Conservation (phyloP, 2,113 vertebrate species). For the Dendrocopos noguchii region DNA sequence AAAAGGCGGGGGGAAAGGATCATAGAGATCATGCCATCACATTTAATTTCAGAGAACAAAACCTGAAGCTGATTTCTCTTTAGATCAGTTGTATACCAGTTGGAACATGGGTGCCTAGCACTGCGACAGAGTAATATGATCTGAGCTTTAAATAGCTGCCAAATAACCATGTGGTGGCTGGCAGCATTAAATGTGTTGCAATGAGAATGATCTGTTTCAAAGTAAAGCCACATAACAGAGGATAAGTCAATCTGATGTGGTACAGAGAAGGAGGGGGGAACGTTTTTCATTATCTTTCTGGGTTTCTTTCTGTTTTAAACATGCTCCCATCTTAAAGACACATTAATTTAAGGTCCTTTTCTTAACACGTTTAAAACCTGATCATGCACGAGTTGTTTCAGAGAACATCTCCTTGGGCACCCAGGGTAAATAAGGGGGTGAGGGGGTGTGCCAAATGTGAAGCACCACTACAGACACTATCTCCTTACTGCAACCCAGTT, state of each 20-base stretch:
- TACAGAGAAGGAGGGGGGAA: slow-evolving; percentile 9
- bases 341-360: not conserved
- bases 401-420: not conserved
- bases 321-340: not conserved
- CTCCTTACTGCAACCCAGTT: not conserved
- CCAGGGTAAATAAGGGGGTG: rapidly evolving
- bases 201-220: slow-evolving; percentile 68
- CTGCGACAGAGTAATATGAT: slow-evolving; percentile 62
- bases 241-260: slow-evolving; percentile 50
- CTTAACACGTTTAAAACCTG: not conserved
- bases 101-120: slow-evolving; percentile 62
- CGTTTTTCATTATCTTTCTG: slow-evolving; percentile 42
- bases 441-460: not conserved
- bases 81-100: slow-evolving; percentile 66
- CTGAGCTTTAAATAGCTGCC: slow-evolving; percentile 74
- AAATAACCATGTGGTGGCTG: slow-evolving; percentile 71
- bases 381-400: not conserved
- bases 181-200: slow-evolving; percentile 57
- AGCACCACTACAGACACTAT: not conserved
- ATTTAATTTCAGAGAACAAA: slow-evolving; percentile 70
- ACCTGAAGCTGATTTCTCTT: slow-evolving; percentile 63
- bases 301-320: slow-evolving; percentile 24
- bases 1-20: not conserved
- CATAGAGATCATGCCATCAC: slow-evolving; percentile 42
- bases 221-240: slow-evolving; percentile 64